Percentiles rank a stretch among this genome's conserved stretches.
Conservation (phyloP, 1,140 invertebrate species). For the Pseudachorutes palmiensis region DNA sequence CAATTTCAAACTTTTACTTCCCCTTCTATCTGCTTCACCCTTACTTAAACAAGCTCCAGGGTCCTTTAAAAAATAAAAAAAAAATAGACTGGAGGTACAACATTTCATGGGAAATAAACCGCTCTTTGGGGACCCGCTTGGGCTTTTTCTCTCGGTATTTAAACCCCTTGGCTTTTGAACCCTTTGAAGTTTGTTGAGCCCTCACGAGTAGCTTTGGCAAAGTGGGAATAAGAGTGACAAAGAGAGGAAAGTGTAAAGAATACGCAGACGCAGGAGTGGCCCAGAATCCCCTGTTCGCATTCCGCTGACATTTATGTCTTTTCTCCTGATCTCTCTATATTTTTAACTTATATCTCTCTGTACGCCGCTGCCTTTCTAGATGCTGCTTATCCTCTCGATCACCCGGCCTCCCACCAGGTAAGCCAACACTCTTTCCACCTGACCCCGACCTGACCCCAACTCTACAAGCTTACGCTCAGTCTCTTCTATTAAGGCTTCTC, state of each 20-base stretch:
- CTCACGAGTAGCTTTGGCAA: too few species aligned
- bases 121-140: neutral
- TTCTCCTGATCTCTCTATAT: constrained; percentile 25
- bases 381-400: constrained; percentile 38
- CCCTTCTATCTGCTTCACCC: constrained; percentile 1
- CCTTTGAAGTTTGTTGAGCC: constrained; percentile 37
- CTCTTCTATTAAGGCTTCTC: constrained; percentile 14
- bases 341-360: constrained; percentile 38
- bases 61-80: too few species aligned
- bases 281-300: constrained; percentile 5
- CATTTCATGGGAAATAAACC: too few species aligned
- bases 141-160: constrained; percentile 34
- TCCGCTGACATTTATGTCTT: neutral
- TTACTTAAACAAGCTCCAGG: too few species aligned
- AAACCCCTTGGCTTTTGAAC: constrained; percentile 21
- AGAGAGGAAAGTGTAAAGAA: too few species aligned
- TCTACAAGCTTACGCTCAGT: neutral
- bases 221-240: too few species aligned
- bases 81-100: too few species aligned
- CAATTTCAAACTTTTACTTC: neutral
- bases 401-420: constrained; percentile 33
- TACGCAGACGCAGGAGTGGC: constrained; percentile 8
- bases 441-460: neutral
- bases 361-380: constrained; percentile 38
- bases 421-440: constrained; percentile 34